Conservation (phyloP, 2,797 vertebrate genomes). For the Cryptoblepharus egeriae region DNA sequence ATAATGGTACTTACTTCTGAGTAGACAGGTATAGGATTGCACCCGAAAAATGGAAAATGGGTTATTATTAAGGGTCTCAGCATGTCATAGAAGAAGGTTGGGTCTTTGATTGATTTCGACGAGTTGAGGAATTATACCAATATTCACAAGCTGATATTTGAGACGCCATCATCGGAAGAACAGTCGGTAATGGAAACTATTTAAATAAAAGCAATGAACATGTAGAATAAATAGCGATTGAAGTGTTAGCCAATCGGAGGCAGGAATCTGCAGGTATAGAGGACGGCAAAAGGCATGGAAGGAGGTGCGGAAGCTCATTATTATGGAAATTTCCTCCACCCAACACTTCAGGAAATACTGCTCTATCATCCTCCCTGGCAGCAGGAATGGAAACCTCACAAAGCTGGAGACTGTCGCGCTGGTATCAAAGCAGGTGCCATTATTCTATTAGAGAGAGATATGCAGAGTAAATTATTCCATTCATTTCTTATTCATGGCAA, state of each 20-base stretch:
- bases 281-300: not conserved
- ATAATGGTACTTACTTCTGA: too few species aligned
- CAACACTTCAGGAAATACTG: conserved; percentile 47
- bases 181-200: conserved; percentile 52
- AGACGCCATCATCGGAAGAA: conserved; percentile 34
- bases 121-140: conserved; percentile 51
- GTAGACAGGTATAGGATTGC: too few species aligned
- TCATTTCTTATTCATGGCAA: conserved; percentile 57
- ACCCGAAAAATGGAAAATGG: conserved; percentile 26
- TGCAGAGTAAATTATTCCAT: conserved; percentile 52
- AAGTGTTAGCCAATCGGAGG: not conserved
- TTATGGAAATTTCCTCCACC: conserved; percentile 58
- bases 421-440: conserved; percentile 50
- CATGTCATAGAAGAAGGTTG: conserved; percentile 32
- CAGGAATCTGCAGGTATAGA: not conserved
- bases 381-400: conserved; percentile 32
- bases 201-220: conserved; percentile 51
- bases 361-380: conserved; percentile 25
- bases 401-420: conserved; percentile 48
- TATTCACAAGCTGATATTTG: not conserved
- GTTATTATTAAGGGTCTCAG: conserved; percentile 65
- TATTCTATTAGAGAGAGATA: conserved; percentile 54
- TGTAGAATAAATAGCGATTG: conserved; percentile 37
- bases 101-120: conserved; percentile 67
- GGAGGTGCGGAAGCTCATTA: not conserved